Evolutionary conservation across 2,113 vertebrate species (phyloP).

Genomic region (Labeo rohita): DNA sequence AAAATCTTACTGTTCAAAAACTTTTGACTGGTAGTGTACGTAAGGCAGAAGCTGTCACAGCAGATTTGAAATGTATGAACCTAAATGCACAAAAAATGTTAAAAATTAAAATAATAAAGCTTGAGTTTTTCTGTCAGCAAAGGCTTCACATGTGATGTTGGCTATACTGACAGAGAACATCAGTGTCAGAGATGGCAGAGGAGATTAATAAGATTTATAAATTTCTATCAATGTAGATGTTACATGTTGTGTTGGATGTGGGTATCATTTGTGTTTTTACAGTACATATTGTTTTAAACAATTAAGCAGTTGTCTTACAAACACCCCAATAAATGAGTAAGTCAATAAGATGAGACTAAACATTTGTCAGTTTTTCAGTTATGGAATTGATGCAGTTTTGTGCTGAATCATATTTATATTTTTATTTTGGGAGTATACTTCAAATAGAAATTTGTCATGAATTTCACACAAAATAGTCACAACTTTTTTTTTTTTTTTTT

Average conservation of each 20-base stretch:
- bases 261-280: background rate
- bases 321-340: too few relatives aligned
- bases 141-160: background rate
- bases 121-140: background rate
- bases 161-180: background rate
- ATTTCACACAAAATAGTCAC: background rate
- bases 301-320: too few relatives aligned
- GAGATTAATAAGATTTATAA: background rate
- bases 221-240: background rate
- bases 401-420: background rate
- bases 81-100: background rate
- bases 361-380: background rate
- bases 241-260: background rate
- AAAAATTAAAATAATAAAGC: background rate
- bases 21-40: too few relatives aligned
- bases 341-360: background rate
- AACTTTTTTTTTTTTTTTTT: too few relatives aligned
- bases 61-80: background rate
- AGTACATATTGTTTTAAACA: background rate
- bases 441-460: background rate
- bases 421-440: background rate
- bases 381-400: background rate
- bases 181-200: too few relatives aligned
- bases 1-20: too few relatives aligned
- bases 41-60: background rate